Percentiles rank a stretch among this genome's conserved stretches.
Evolutionary conservation across 2,113 vertebrate genomes (phyloP).

Genomic region (Triplophysa rosa): DNA sequence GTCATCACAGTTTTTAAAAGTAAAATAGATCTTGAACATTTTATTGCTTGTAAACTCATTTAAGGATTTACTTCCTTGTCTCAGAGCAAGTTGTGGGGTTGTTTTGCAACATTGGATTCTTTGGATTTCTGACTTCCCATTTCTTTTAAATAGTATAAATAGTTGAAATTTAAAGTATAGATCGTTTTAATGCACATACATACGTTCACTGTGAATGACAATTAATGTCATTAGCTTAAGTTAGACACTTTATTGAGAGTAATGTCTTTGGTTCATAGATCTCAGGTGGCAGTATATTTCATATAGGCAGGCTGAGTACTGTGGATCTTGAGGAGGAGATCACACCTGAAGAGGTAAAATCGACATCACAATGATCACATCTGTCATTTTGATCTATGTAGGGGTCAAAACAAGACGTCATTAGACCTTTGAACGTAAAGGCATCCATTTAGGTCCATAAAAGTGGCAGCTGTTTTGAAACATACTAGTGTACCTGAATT

Average conservation of each 20-base stretch:
- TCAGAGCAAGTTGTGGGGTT: not conserved
- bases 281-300: conserved; percentile 74
- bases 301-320: conserved; percentile 86
- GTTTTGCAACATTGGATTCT: conserved; percentile 44
- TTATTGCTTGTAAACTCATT: not conserved
- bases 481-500: not conserved
- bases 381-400: conserved; percentile 12
- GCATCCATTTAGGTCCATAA: not conserved
- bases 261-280: conserved; percentile 68
- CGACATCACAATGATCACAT: not conserved
- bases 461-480: not conserved
- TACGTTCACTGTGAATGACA: no score
- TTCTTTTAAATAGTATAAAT: not conserved
- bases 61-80: not conserved
- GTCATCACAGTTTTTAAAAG: not conserved
- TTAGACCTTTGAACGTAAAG: not conserved
- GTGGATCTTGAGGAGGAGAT: conserved; percentile 88
- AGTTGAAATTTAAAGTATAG: not conserved
- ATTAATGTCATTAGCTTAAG: not conserved
- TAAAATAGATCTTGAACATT: not conserved
- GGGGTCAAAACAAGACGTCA: not conserved
- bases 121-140: conserved; percentile 42
- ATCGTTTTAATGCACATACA: no score
- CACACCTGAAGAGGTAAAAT: conserved; percentile 73
- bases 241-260: conserved; percentile 15